Conservation (phyloP, 2,888 invertebrate genomes). For the Capitulum mitella region DNA sequence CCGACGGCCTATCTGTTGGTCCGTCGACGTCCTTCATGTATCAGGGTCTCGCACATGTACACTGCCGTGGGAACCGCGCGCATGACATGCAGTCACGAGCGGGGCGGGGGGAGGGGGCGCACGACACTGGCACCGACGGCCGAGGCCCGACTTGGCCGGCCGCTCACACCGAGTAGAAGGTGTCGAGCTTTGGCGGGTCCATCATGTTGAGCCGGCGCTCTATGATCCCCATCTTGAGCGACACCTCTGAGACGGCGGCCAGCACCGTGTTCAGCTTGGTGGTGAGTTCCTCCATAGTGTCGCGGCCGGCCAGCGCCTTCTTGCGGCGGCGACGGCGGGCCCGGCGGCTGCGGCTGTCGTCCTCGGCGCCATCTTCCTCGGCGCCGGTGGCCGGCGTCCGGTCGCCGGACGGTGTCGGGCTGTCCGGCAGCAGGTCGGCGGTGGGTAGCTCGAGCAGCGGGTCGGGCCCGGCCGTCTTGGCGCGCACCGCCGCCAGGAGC, state of each 20-base stretch:
- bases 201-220: neutral
- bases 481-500: neutral
- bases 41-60: too few relatives aligned
- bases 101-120: too few relatives aligned
- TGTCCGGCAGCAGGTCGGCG: neutral
- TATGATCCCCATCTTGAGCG: neutral
- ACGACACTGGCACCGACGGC: too few relatives aligned
- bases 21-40: too few relatives aligned
- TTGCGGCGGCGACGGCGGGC: neutral
- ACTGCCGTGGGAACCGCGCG: too few relatives aligned
- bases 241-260: neutral
- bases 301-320: neutral
- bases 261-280: constrained; percentile 10
- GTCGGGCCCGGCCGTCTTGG: neutral
- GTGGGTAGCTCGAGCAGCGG: neutral
- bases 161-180: neutral
- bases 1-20: too few relatives aligned
- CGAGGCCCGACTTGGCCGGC: too few relatives aligned
- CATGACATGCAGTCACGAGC: too few relatives aligned
- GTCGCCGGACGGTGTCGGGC: too few relatives aligned
- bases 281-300: neutral
- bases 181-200: neutral
- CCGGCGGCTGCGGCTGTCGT: neutral
- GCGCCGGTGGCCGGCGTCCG: neutral
- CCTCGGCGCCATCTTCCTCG: neutral